Evolutionary conservation across 23 tunicate genomes (phyloP).

Genomic region (Phallusia fumigata): DNA sequence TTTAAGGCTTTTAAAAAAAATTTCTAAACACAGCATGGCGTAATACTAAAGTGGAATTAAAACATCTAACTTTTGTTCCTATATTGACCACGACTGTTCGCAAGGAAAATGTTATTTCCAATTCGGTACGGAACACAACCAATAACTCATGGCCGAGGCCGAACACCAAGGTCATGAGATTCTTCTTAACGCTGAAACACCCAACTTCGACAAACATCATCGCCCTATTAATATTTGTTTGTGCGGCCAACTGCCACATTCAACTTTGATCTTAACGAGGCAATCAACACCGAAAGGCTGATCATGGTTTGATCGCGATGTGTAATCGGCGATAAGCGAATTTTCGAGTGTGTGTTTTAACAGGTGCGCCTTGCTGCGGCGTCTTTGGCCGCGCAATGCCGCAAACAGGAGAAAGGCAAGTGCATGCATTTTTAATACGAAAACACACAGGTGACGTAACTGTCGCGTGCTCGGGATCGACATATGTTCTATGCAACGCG

Average conservation of each 20-base stretch:
- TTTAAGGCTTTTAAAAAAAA: no score
- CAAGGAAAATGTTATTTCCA: no score
- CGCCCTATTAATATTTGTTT: not conserved
- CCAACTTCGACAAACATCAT: not conserved
- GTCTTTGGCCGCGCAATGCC: not conserved
- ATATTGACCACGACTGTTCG: no score
- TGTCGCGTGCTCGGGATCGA: not conserved
- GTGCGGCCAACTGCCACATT: not conserved
- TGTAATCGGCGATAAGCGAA: not conserved
- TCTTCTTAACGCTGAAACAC: not conserved
- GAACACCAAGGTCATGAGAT: not conserved
- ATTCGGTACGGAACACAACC: no score
- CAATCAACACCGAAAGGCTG: not conserved
- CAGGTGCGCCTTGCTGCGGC: not conserved
- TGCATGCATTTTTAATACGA: slow-evolving; percentile 1
- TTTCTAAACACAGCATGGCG: no score
- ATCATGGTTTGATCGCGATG: not conserved
- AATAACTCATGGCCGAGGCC: no score
- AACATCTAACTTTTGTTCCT: no score
- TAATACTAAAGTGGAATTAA: no score
- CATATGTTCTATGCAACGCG: not conserved
- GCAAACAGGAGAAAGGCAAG: not conserved
- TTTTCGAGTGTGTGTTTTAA: slow-evolving; percentile 3
- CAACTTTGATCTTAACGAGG: not conserved
- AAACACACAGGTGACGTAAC: not conserved